These are phyloP conservation scores for Corythornis madagascariensis DNA, from an alignment of 2,113 vertebrate species.

Conservation along the genomic window DNA sequence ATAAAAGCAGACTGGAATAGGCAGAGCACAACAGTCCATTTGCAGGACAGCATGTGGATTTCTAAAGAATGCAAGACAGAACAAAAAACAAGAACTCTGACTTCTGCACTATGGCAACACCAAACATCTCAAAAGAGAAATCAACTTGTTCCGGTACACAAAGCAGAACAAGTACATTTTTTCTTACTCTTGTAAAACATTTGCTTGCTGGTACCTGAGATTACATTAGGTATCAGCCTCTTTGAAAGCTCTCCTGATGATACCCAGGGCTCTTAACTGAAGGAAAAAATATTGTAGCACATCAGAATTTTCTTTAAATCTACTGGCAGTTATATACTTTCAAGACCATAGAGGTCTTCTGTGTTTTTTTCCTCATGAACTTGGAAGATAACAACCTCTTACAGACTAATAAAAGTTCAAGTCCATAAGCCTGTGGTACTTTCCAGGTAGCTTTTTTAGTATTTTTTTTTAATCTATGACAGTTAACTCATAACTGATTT, in stretches of 20 bases:
- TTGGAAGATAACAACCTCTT: not conserved
- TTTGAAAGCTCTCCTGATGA: not conserved
- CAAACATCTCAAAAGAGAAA: not conserved
- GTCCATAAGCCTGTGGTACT: not conserved
- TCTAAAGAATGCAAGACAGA: not conserved
- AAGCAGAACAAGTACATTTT: not conserved
- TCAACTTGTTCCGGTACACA: not conserved
- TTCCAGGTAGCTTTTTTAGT: not conserved
- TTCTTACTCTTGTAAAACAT: not conserved
- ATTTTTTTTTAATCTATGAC: not conserved
- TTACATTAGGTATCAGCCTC: not conserved
- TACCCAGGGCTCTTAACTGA: not conserved
- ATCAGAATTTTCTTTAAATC: not conserved
- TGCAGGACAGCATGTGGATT: not conserved
- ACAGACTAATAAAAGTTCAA: not conserved
- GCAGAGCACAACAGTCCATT: not conserved
- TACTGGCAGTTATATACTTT: not conserved
- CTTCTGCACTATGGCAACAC: conserved; percentile 16
- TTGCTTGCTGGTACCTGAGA: not conserved
- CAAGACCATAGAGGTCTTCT: not conserved
- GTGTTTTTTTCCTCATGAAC: not conserved
- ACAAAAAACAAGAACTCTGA: conserved; percentile 40
- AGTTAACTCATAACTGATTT: rapidly evolving
- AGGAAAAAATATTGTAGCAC: rapidly evolving
- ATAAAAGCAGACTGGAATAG: conserved; percentile 26